phyloP scores from a whole-genome alignment of 2,113 vertebrate genomes.

The Scomber japonicus region DNA sequence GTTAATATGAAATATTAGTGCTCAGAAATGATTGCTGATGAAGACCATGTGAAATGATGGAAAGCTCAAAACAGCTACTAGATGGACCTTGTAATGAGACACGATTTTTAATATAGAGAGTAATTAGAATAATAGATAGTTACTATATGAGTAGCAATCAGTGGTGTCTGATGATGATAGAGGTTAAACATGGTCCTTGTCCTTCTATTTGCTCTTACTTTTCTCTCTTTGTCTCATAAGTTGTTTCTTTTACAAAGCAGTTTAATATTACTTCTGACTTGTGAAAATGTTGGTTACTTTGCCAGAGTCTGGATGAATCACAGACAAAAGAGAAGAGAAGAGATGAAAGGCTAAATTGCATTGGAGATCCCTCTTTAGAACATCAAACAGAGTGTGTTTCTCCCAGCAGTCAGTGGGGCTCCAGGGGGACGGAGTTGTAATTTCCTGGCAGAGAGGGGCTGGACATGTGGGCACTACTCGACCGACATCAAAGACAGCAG shows the following conservation, averaged over 20 bases:
- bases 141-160: background rate
- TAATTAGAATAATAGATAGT: background rate
- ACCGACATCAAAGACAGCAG: slow-evolving; percentile 80
- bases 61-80: background rate
- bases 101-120: background rate
- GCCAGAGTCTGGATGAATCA: slow-evolving; percentile 77
- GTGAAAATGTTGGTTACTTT: slow-evolving; percentile 72
- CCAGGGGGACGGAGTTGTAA: slow-evolving; percentile 79
- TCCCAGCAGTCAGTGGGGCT: slow-evolving; percentile 81
- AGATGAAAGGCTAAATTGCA: slow-evolving; percentile 85
- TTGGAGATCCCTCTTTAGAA: slow-evolving; percentile 83
- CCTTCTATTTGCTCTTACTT: background rate
- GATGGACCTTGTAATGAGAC: background rate
- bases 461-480: slow-evolving; percentile 82
- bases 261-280: slow-evolving; percentile 68
- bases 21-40: background rate
- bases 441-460: slow-evolving; percentile 85
- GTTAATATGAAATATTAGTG: background rate
- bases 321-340: slow-evolving; percentile 74
- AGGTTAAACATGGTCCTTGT: background rate
- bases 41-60: background rate
- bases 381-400: slow-evolving; percentile 82
- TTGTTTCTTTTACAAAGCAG: slow-evolving; percentile 59
- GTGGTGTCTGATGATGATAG: background rate
- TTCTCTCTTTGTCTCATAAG: slow-evolving; percentile 38